Base-by-base conservation (phyloP, 2,113 vertebrate genomes). In the Hassar affinis region DNA sequence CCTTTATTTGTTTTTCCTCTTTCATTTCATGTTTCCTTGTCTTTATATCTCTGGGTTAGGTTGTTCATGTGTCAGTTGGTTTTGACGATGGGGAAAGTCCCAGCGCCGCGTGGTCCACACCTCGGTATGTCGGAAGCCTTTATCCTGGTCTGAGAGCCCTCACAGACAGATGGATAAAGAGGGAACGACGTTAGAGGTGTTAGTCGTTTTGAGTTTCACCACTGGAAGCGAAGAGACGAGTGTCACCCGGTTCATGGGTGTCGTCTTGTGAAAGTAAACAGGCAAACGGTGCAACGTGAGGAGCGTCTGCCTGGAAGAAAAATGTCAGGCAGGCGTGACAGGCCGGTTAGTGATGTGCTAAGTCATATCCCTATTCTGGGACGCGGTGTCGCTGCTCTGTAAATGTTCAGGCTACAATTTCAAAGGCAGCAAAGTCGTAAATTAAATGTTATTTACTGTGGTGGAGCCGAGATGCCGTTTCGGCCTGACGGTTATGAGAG, bases 221-320 rank as follows among this genome's bases (percentile, higher is more conserved):
- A 57, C 33, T 11, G 12, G 17, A 56, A 15, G 64, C 45, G 79
- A 17, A 54, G 3, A 72, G 80, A 11, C 35, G 22, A 33, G 64
- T 33, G 89, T 86, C 86, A 88, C 76, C 62, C 71, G 52, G 78
- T 85, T 90, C 68, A 87, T 66, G 85, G 83, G 38, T 51, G 20
- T 76, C 76, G n/a, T 69, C 74, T 59, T 47, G 51, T 66, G 82
- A 59, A 59, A 79, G 62, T 79, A 75, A 59, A 84, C 22, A 83
- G 57, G 69, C n/a, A 72, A 78, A 81, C 51, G 6, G 5, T 80
- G 77, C 71, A 85, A 81, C 6, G 62, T 80, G 81, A 86, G n/a
- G n/a, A 68, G 47, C 6, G 38, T 75, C 85, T 83, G 68, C 30
- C 78, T 25, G 62, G 45, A 47, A 82, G 42, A 72, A 35, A 56